Percentiles rank a stretch among this genome's conserved stretches.
Conservation (phyloP, 2,113 vertebrate genomes). For the Lipotes vexillifer region DNA sequence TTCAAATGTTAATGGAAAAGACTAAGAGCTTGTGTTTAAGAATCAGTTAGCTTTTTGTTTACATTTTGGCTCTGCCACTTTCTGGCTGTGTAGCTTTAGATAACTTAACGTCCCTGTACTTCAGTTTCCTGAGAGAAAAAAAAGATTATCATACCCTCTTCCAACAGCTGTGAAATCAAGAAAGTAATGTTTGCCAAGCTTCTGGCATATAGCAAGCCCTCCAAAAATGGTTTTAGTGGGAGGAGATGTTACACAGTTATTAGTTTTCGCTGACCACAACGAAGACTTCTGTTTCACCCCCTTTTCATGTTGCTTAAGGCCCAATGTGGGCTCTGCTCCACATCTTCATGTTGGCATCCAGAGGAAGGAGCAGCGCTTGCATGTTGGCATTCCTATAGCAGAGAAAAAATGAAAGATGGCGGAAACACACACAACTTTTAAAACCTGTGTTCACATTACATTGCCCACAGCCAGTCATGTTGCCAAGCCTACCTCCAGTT, state of each 20-base stretch:
- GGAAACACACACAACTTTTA: not conserved
- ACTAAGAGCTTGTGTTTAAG: not conserved
- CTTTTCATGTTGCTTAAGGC: not conserved
- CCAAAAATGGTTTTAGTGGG: not conserved
- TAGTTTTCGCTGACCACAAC: not conserved
- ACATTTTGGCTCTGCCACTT: not conserved
- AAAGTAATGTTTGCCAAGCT: not conserved
- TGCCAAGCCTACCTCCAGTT: not conserved
- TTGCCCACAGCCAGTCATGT: not conserved
- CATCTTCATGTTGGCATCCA: not conserved
- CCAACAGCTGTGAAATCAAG: not conserved
- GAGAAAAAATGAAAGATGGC: not conserved
- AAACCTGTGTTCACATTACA: not conserved
- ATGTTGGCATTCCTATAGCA: not conserved
- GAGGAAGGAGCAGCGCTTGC: not conserved
- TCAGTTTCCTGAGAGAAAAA: not conserved
- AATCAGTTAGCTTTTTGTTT: constrained; percentile 11
- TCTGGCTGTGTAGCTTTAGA: not conserved
- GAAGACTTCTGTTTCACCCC: not conserved
- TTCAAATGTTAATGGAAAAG: not conserved
- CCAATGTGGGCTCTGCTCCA: not conserved
- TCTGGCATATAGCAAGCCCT: not conserved
- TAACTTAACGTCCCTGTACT: not conserved
- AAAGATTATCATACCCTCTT: not conserved
- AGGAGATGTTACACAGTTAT: not conserved